Percentiles rank a stretch among this genome's conserved stretches.
Conservation (phyloP, 1,140 invertebrate genomes). For the Caenorhabditis tropicalis region DNA sequence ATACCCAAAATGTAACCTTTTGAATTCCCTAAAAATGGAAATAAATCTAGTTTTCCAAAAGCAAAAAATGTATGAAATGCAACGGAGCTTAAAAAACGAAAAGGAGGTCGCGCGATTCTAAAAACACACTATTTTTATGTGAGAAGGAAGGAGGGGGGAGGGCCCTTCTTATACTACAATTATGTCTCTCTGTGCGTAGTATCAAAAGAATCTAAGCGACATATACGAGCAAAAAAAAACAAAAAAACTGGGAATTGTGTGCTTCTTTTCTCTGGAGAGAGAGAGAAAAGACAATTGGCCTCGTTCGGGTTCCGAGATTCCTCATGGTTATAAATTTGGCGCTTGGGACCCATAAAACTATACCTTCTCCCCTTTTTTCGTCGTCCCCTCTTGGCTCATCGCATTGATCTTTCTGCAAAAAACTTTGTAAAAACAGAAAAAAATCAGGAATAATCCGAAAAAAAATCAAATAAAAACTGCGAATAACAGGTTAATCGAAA, state of each 20-base stretch:
- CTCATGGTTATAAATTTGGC: constrained; percentile 33
- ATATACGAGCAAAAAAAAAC: neutral
- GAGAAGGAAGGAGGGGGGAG: neutral
- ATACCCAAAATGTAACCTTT: no score
- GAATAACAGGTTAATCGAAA: neutral
- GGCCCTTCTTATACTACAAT: neutral
- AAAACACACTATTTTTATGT: constrained; percentile 39
- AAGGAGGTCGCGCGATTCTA: neutral
- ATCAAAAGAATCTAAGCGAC: neutral
- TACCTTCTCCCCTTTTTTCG: no score
- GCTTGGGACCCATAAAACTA: constrained; percentile 11
- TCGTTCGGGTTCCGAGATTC: neutral
- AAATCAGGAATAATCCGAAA: neutral
- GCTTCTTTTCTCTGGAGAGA: neutral
- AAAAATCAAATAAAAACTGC: neutral
- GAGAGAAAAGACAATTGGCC: neutral
- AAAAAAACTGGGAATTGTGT: neutral
- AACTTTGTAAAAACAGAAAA: neutral
- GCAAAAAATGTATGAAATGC: neutral
- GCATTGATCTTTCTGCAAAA: no score
- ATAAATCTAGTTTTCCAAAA: neutral
- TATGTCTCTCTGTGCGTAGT: neutral
- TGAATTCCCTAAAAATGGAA: neutral
- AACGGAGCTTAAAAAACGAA: neutral
- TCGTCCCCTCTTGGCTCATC: no score